Conservation (phyloP, 2,113 vertebrate species). For the human region GRCh38 chr3:1177001-1177500, state of each 20-base stretch:
- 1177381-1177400: background rate
- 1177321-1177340: background rate
- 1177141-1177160: background rate
- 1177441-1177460: background rate
- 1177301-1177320: background rate
- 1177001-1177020: background rate
- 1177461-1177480: background rate
- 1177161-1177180: background rate
- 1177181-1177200: background rate
- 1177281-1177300: background rate
- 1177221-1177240: background rate
- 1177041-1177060: background rate
- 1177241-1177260: background rate
- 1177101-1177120: background rate
- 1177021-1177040: background rate
- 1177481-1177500: background rate
- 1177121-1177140: background rate
- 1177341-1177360: background rate
- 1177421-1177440: background rate
- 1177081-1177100: background rate
- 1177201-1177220: background rate
- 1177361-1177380: background rate
- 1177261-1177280: background rate
- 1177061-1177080: background rate
- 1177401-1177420: background rate